phyloP scores from a whole-genome alignment of 2,888 invertebrate genomes.

The Gandaritis pyraliata region DNA sequence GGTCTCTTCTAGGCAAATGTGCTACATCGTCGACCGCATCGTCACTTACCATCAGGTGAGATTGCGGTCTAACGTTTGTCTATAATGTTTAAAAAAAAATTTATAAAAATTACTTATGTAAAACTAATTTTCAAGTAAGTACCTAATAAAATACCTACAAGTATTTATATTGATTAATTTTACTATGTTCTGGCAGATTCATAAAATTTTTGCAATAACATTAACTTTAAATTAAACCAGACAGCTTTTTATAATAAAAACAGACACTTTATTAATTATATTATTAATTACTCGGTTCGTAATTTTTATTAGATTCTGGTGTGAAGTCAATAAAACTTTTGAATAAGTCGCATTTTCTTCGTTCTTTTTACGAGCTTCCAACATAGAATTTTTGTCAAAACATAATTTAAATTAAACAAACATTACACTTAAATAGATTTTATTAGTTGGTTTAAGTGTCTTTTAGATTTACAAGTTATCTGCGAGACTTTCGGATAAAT shows the following conservation, averaged over 20 bases:
- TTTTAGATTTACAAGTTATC: conserved; percentile 19
- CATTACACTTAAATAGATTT: conserved; percentile 19
- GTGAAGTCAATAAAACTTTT: conserved; percentile 17
- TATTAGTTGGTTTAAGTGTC: conserved; percentile 6
- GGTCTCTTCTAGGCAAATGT: too few species aligned
- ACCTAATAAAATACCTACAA: too few species aligned
- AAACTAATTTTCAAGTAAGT: too few species aligned
- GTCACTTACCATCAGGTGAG: too few species aligned
- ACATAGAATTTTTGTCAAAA: conserved; percentile 5
- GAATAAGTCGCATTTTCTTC: conserved; percentile 1
- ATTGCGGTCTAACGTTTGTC: too few species aligned
- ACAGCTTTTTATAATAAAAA: conserved; percentile 4
- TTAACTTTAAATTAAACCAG: background rate
- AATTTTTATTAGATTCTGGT: conserved; percentile 12
- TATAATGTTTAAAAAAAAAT: too few species aligned
- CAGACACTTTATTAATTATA: conserved; percentile 2
- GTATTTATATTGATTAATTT: too few species aligned
- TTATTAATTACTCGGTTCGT: conserved; percentile 17
- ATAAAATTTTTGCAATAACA: background rate
- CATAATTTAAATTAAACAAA: conserved; percentile 14
- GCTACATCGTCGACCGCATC: too few species aligned
- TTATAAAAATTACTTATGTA: too few species aligned
- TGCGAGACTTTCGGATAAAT: conserved; percentile 54
- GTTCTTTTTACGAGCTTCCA: conserved; percentile 6
- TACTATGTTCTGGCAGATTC: too few species aligned